These are phyloP conservation scores for Melierax canorus DNA, from an alignment of 2,113 vertebrate species.

Conservation along the genomic window DNA sequence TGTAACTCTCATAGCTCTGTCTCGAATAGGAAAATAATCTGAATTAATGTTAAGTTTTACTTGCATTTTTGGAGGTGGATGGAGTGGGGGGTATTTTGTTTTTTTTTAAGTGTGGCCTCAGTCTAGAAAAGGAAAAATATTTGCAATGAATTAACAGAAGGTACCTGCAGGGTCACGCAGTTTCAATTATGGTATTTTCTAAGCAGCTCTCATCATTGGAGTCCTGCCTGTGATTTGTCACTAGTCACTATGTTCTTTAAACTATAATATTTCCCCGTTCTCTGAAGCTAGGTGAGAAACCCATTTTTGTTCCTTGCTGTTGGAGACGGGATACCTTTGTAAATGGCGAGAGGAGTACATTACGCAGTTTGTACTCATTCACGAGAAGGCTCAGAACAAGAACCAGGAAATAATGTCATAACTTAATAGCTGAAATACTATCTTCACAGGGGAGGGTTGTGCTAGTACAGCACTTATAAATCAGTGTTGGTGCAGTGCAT, in stretches of 20 bases:
- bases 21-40: not conserved
- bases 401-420: not conserved
- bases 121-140: not conserved
- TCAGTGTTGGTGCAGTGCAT: not conserved
- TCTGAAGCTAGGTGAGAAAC: not conserved
- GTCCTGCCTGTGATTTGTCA: not conserved
- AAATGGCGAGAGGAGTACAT: not conserved
- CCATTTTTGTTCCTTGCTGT: not conserved
- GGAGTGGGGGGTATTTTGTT: not conserved
- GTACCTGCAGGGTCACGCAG: not conserved
- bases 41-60: not conserved
- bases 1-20: not conserved
- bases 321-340: not conserved
- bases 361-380: not conserved
- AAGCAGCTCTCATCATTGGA: not conserved
- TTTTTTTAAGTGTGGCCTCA: not conserved
- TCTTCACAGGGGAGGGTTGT: not conserved
- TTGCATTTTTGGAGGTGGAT: not conserved
- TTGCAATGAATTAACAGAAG: not conserved
- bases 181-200: not conserved
- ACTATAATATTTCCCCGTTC: not conserved
- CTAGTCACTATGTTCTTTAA: not conserved
- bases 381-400: not conserved
- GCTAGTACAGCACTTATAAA: not conserved
- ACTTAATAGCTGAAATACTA: not conserved